Evolutionary conservation across 2,113 vertebrate genomes (phyloP), one percentile per base, ranked within the genome.

Genomic region (Protobothrops flavoviridis): DNA sequence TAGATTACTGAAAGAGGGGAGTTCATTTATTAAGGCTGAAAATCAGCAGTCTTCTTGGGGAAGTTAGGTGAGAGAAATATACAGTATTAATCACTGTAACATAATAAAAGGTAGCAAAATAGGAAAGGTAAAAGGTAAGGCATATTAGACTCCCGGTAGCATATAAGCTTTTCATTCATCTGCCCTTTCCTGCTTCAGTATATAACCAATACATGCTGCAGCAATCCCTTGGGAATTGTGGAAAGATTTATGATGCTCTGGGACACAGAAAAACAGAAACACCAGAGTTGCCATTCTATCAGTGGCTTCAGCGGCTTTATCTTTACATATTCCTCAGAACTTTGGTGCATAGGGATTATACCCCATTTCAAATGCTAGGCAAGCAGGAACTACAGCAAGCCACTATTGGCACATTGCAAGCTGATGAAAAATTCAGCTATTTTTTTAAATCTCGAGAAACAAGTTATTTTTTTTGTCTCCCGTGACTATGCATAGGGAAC

Each of bases 1-100:
- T 90, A 90, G 88, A 90, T 90, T 90, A 90, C 89, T 45, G 45
- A n/a, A 55, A 55, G 17, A 88, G 17, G 29, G 29, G 89, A 88
- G 52, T 0, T 61, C 59, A 90, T 85, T 91, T 88, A 33, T 94
- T 64, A 90, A 56, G 1, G 2, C 17, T 90, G n/a, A 24, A 87
- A 93, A 33, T 3, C 59, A 57, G 10, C 53, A 64, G 33, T 81
- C 33, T 81, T 81, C 74, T 33, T 81, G 17, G 17, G 74, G 33
- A 85, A 93, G 20, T 2, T 43, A 33, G 10, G 4, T 91, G 45
- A 17, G 56, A 94, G 52, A 94, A 5, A 1, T 85, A 39, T 1
- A 85, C 3, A 53, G 93, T 61, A 81, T 81, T 92, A 74, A 43
- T n/a, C 57, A n/a, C 9, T 4, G 90, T 55, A 95, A 91, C 2